Conservation (phyloP, 2,888 invertebrate genomes). For the Odontocerum albicorne region DNA sequence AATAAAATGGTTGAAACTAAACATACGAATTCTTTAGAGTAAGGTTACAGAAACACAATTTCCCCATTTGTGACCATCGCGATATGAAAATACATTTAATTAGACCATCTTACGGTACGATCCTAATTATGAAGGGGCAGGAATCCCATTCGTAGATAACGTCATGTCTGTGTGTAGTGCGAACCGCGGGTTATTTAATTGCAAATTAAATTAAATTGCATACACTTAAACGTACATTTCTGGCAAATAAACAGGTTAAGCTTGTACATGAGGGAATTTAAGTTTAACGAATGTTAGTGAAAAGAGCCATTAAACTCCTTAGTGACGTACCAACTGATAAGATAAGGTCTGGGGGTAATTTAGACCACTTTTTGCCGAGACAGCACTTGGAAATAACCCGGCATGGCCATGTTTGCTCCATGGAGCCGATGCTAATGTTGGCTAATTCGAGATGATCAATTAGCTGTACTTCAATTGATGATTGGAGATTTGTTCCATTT, state of each 20-base stretch:
- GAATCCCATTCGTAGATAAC: background rate
- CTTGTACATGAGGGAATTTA: conserved; percentile 6
- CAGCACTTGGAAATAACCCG: conserved; percentile 19
- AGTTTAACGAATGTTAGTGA: conserved; percentile 35
- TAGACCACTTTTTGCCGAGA: conserved; percentile 29
- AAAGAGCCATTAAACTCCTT: conserved; percentile 35
- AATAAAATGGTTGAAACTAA: too few relatives aligned
- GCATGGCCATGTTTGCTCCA: background rate
- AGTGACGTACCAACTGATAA: conserved; percentile 33
- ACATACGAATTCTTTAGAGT: too few relatives aligned
- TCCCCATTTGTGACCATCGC: too few relatives aligned
- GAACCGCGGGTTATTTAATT: background rate
- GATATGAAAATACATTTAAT: background rate
- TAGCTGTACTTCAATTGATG: too few relatives aligned
- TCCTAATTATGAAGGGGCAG: background rate
- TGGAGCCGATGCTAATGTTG: too few relatives aligned
- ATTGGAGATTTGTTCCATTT: too few relatives aligned
- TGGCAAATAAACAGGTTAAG: background rate
- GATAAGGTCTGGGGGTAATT: conserved; percentile 35
- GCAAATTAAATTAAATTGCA: background rate
- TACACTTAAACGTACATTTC: background rate
- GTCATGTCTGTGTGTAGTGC: background rate
- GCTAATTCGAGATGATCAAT: too few relatives aligned
- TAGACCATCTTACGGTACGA: background rate
- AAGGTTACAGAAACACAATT: too few relatives aligned